Base-by-base conservation (phyloP, 1,140 invertebrate genomes). In the Panonychus citri region DNA sequence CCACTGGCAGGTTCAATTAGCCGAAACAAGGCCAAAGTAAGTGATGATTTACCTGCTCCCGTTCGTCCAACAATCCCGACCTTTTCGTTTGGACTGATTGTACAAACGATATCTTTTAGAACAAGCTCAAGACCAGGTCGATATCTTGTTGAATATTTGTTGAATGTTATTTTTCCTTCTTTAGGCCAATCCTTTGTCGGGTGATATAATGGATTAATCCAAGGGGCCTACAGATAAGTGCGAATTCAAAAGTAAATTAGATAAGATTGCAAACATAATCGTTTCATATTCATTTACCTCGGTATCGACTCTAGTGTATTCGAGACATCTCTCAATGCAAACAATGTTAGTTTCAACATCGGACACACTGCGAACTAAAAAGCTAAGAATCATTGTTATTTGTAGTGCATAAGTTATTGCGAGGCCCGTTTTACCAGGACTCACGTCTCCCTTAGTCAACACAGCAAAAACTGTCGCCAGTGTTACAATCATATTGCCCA, bases 111-210 rank as follows among this genome's bases (percentile, higher is more conserved):
- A 19, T 78, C 77, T 40, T 79, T 77, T 3, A 91, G 67, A 1
- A 89, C 85, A n/a, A 88, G 72, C 57, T 87, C 84, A 15, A 87
- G 67, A 15, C 83, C 83, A 62, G 81, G 76, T 55, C 84, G 72
- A 66, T 88, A 88, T 25, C 83, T 73, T 12, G 84, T 80, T 64
- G 81, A 75, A 64, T 81, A 86, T 58, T 84, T 73, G 28, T 77
- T 73, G 66, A 91, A 89, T 59, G 74, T 72, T 10, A 91, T 78
- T 17, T 69, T 66, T 51, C 87, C 87, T 1, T 73, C 67, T 17
- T 69, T 66, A 1, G 87, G 87, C 87, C 87, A 93, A 42, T 64
- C 58, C 7, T 19, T 17, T 37, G 56, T 57, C 19, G 48, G 53
- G 42, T 39, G 51, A 13, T 56, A 56, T 21, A 52, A 59, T 28